Evolutionary conservation across 2,888 invertebrate genomes (phyloP), one percentile per base, ranked within the genome.

Genomic region (Malthinus flaveolus): DNA sequence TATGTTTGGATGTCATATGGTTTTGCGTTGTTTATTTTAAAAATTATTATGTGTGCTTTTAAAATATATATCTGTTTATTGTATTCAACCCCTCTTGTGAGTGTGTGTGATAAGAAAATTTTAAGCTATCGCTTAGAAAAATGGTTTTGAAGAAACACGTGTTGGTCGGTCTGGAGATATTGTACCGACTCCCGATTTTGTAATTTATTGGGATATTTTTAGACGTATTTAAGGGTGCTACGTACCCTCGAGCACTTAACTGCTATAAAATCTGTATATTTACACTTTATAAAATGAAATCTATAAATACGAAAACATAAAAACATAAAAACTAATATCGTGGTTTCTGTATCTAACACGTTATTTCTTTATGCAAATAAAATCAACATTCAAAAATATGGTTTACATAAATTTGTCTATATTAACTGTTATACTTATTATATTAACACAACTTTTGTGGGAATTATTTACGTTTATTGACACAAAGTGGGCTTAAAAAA

Each of bases 31-130:
- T 67, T 67, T 67, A 67, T 67, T 67, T 66, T 67, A 60, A 3
- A 23, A 66, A 66, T 67, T 65, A 66, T 66, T 67, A 67, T 66
- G 65, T 67, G 63, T 64, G 64, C 63, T 63, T 46, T 51, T 54
- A 42, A 59, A 46, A 42, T 15, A 12, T 42, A 42, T 15, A 42
- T 69, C 72, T 73, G 73, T 71, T 72, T 71, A 71, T 70, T 71
- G 69, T 71, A 70, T 68, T 69, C 71, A 67, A 72, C 73, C 73
- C 72, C 72, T 71, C 73, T 68, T 62, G 68, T n/a, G n/a, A n/a
- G n/a, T n/a, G n/a, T n/a, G n/a, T 72, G 71, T 67, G 73, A 73
- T 73, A 73, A 73, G 69, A 61, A 62, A 58, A 68, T 70, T 72
- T 69, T 52, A 58, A 67, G 69, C 68, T 69, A 66, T 66, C 71